Base-by-base conservation (phyloP, 2,888 invertebrate species). In the Hipparchia sbordonii region DNA sequence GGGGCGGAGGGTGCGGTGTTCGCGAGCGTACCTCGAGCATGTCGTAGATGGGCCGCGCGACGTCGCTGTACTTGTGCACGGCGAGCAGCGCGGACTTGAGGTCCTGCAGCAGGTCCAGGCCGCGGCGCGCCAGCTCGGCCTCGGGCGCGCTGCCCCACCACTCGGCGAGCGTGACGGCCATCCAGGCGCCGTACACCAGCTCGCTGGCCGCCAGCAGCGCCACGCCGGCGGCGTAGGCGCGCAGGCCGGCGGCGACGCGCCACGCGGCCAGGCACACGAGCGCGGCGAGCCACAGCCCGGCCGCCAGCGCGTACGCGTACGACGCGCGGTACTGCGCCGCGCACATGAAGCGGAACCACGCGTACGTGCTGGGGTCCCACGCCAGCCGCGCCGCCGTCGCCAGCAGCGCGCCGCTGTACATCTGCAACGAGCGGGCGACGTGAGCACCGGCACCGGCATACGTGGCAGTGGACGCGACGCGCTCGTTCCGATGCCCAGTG, bases 361-460 rank as follows among this genome's bases (percentile, higher is more conserved):
- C 82, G 90, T 92, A 93, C 54, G 93, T 93, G 89, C 90, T 90
- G 74, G 93, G 93, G 87, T 93, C 93, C 93, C 93, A 93, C 80
- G 92, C 89, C 80, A 93, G 90, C 81, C 93, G 90, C 85, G 92
- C 93, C 84, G 92, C 92, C 81, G 93, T 93, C 82, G 92, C 89
- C 85, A 93, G 89, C 87, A 93, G 86, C 81, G 93, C 93, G 79
- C 93, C 93, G 83, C 88, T 88, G 89, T 92, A 93, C 93, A 93
- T 92, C 93, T 93, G 89, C 76, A 78, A 78, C 76, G 10, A 8
- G 48, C 48, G 48, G 8, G 48, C 6, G 7, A 48, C 48, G 48
- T 48, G 6, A 48, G 2, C 39, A 1, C 39, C 23, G 23, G 23
- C 23, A n/a, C n/a, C n/a, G n/a, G n/a, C n/a, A n/a, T n/a, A n/a